Conservation (phyloP, 2,113 vertebrate species). For the Malaclemys terrapin region DNA sequence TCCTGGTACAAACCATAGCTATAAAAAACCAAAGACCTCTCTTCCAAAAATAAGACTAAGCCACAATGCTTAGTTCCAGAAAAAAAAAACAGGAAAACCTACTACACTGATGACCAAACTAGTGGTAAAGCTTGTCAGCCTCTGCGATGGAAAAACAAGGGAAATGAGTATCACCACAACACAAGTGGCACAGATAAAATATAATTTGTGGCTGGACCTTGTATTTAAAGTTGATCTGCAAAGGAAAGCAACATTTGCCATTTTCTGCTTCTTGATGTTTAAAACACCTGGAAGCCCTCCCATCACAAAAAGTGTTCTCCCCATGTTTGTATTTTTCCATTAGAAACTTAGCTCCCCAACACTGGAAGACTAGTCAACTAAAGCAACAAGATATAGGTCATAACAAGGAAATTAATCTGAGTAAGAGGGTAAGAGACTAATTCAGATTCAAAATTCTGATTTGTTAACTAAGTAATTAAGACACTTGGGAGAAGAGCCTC, state of each 20-base stretch:
- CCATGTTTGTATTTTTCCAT: neutral
- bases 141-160: neutral
- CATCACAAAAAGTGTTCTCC: neutral
- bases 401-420: neutral
- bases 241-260: conserved; percentile 38
- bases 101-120: neutral
- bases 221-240: conserved; percentile 75
- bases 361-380: neutral
- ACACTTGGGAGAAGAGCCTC: neutral
- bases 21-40: neutral
- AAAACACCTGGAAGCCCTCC: neutral
- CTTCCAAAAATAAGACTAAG: neutral
- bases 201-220: conserved; percentile 59
- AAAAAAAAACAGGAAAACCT: neutral
- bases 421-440: neutral
- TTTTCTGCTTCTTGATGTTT: neutral
- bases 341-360: neutral
- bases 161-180: neutral
- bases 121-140: neutral
- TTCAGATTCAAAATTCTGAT: neutral
- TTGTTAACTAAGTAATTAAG: neutral
- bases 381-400: neutral
- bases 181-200: conserved; percentile 5
- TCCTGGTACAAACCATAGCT: neutral
- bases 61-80: neutral